Conservation (phyloP, 2,888 invertebrate genomes). For the Andrena marginata region DNA sequence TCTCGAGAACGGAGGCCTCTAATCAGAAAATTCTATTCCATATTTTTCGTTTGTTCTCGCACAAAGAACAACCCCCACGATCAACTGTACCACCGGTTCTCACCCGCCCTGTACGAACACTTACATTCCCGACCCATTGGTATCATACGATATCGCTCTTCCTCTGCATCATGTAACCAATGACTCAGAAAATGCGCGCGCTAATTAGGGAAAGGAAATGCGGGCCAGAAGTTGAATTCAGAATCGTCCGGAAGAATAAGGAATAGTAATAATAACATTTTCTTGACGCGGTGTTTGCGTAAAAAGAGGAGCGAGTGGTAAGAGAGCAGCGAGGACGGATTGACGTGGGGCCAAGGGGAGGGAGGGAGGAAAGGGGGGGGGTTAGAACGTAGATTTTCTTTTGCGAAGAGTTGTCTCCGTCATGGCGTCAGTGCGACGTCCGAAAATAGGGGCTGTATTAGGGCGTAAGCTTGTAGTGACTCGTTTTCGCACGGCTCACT, state of each 20-base stretch:
- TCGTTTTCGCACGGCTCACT: slow-evolving; percentile 70
- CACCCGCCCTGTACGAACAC: no score
- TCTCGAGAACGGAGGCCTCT: no score
- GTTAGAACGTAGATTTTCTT: slow-evolving; percentile 53
- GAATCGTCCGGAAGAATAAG: not conserved
- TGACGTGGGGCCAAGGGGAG: not conserved
- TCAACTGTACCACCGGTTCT: no score
- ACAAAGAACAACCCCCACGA: no score
- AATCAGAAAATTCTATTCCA: no score
- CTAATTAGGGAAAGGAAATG: not conserved
- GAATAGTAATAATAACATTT: slow-evolving; percentile 34
- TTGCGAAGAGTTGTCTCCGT: slow-evolving; percentile 57
- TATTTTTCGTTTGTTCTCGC: no score
- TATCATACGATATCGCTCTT: no score
- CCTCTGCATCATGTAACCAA: not conserved
- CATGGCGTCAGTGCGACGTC: slow-evolving; percentile 61
- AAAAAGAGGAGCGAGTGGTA: slow-evolving; percentile 9
- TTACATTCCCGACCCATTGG: no score
- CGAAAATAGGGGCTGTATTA: slow-evolving; percentile 72
- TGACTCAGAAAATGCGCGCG: not conserved
- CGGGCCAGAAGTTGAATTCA: not conserved
- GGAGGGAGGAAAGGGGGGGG: not conserved
- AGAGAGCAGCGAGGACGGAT: not conserved
- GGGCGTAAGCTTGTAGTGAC: slow-evolving; percentile 61
- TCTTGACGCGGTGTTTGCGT: slow-evolving; percentile 4